These are phyloP conservation scores for Choreutis nemorana DNA, from an alignment of 2,888 invertebrate genomes.

Conservation along the genomic window DNA sequence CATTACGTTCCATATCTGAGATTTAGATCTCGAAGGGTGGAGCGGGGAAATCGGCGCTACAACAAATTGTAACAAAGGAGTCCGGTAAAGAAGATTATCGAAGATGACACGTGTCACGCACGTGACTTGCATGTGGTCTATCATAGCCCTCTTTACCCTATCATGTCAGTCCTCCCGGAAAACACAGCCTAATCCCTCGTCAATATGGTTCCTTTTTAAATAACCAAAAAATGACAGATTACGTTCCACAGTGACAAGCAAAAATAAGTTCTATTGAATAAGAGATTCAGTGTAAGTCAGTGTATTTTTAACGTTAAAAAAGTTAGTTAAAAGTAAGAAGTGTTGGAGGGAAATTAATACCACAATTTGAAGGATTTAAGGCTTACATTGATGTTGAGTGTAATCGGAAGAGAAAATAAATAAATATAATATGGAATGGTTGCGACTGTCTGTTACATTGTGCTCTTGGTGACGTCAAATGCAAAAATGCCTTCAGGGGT, in stretches of 20 bases:
- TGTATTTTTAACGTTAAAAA: conserved; percentile 14
- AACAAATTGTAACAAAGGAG: conserved; percentile 64
- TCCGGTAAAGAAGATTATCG: conserved; percentile 61
- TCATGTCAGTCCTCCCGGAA: conserved; percentile 12
- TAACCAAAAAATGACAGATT: neutral
- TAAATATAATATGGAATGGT: conserved; percentile 21
- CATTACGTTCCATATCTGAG: conserved; percentile 58
- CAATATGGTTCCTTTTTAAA: conserved; percentile 10
- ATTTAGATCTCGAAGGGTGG: conserved; percentile 44
- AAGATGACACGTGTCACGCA: conserved; percentile 50
- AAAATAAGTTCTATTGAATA: conserved; percentile 21
- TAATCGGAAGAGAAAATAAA: conserved; percentile 57
- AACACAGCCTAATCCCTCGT: conserved; percentile 10
- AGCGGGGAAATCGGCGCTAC: conserved; percentile 33
- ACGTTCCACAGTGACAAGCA: conserved; percentile 15
- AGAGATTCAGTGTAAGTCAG: conserved; percentile 17
- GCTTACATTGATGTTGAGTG: conserved; percentile 57
- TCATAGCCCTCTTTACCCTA: conserved; percentile 42
- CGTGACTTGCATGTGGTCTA: conserved; percentile 50
- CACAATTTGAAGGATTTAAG: conserved; percentile 61
- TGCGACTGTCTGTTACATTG: conserved; percentile 28
- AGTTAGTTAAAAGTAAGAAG: conserved; percentile 53
- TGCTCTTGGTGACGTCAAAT: conserved; percentile 38
- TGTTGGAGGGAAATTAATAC: conserved; percentile 65
- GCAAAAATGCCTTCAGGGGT: conserved; percentile 33